Base-by-base conservation (phyloP, 2,888 invertebrate genomes). In the Chrysolina oricalcia region DNA sequence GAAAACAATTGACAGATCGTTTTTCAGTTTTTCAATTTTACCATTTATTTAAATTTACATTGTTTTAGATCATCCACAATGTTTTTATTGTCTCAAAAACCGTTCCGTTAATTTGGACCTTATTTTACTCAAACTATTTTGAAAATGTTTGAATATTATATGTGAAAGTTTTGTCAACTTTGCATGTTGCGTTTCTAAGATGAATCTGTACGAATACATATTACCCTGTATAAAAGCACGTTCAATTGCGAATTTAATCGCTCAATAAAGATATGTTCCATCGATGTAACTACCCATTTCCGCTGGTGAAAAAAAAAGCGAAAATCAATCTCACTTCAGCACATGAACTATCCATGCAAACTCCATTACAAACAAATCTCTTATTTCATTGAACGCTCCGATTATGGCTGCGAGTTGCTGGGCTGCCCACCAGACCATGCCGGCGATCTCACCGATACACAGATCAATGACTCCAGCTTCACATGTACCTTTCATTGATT, bases 311-410 rank as follows among this genome's bases (percentile, higher is more conserved):
- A 59, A 35, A 59, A 15, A 27, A 17, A n/a, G n/a, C n/a, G n/a
- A 15, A 59, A 17, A 11, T 53, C 35, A n/a, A 59, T 17, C 35
- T 59, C 9, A 8, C 27, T 59, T 59, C 17, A 27, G 66, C 53
- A 62, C 40, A 50, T 50, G 67, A 70, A 74, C 71, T 74, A 74
- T 74, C 50, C 74, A 71, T 71, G 74, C 74, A 71, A 74, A 74
- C 63, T 74, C 66, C 41, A 70, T 75, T 43, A 70, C 75, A 85
- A 86, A 83, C 85, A 86, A 85, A 86, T 85, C 86, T 85, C 85
- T 86, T 85, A 86, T 86, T 87, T 85, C 86, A 86, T 87, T 86
- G 86, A 86, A 84, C 87, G 84, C 87, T 87, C 85, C 86, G 86
- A 87, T 87, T 86, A 85, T 82, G 84, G 86, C 85, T 85, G 86